Evolutionary conservation across 92 coral and sea anemone genomes (phyloP), one percentile per base, ranked within the genome.

Genomic region (Scolanthus callimorphus): DNA sequence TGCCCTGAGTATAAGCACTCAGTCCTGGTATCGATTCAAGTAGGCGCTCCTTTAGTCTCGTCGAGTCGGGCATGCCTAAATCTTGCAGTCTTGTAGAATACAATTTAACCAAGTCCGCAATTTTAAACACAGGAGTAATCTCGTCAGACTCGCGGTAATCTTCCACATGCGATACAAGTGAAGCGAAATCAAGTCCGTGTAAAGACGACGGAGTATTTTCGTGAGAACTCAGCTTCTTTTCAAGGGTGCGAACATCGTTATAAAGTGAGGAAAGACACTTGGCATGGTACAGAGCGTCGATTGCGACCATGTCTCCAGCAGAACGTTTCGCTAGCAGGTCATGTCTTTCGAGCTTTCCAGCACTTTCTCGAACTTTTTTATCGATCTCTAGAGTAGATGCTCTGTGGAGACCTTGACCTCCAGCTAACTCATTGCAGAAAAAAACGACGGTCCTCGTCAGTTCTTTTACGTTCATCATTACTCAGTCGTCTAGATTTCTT

Each of bases 151-250:
- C 60, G 38, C 72, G 60, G 27, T 47, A 57, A 10, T 80, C 76
- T n/a, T 73, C 87, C 10, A 80, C 26, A 39, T 66, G 55, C 3
- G 67, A 60, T 6, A 73, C 67, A 3, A 80, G 61, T 39, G 64
- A 29, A 19, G 87, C 77, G 47, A 73, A 73, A 17, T 76, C 73
- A 45, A 80, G 47, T 13, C 87, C 87, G 20, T 80, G 79, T 25
- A 60, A 48, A 25, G 76, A 60, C 2, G 64, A 17, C 21, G 26
- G 46, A 21, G 57, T 41, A 17, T 61, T 37, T 34, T 31, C 34
- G 27, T 72, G 70, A 2, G 55, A 53, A 3, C 39, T 29, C 29
- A 31, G 37, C 21, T 28, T 60, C 46, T 39, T 26, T 37, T 75
- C 60, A 3, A 27, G 11, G 20, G 17, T 57, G 25, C 65, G 31